Base-by-base conservation (phyloP, 2,797 vertebrate species). In the Coregonus ussuriensis region DNA sequence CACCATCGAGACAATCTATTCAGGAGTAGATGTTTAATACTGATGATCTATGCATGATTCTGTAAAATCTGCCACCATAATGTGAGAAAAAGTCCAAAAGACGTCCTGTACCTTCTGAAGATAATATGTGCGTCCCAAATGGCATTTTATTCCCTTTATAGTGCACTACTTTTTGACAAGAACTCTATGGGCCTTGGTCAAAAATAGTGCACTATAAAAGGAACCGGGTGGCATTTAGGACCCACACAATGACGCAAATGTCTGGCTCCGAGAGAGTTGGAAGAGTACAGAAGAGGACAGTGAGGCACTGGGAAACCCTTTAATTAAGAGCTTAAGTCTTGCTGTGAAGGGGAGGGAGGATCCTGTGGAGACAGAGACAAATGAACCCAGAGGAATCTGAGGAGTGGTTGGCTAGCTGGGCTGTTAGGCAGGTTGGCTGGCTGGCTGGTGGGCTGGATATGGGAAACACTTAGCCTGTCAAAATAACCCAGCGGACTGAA, bases 291-390 rank as follows among this genome's bases (percentile, higher is more conserved):
- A 54, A 65, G 31, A 74, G 53, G 72, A 53, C 73, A 69, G 72
- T 74, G 21, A 68, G 76, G 77, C 15, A 68, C 72, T 56, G 82
- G 72, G 77, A 84, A 85, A 78, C 51, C 80, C 78, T 83, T 74
- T 79, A 81, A 87, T 82, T 79, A 84, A 84, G 79, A 83, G 81
- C 77, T 85, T 79, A 83, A 78, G 52, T 52, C 14, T 63, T 66
- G 77, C 75, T 65, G 33, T 74, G 75, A 56, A 82, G 53, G 65
- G 72, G 33, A 79, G 76, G 74, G 82, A 82, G 79, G 82, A 82
- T 79, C 79, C 77, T 52, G 31, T 21, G 13, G 52, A 72, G 75
- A 83, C 70, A 76, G 79, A 71, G 77, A 71, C 66, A 83, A 85
- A 87, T 74, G 13, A 79, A 84, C 66, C 33, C 74, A 62, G 31